A percentile compares a stretch with the other conserved stretches of the same genome.
Conservation (phyloP, 2,888 invertebrate genomes). For the Chrysina gloriosa region DNA sequence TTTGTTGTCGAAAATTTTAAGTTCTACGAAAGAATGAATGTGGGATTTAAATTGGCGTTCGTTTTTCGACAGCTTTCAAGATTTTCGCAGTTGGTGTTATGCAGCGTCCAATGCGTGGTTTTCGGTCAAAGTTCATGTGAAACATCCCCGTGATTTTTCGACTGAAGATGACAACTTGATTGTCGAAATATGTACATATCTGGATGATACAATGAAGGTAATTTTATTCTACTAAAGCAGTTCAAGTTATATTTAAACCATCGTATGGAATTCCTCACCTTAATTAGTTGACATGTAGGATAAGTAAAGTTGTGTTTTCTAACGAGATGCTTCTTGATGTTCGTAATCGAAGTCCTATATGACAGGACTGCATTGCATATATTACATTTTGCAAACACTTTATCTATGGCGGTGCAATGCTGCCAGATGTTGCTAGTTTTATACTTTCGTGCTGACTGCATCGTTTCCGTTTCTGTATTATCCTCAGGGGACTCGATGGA, state of each 20-base stretch:
- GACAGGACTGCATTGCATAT: slow-evolving; percentile 22
- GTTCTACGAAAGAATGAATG: too few species aligned
- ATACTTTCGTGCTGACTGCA: too few species aligned
- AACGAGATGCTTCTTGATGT: slow-evolving; percentile 26
- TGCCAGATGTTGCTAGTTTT: slow-evolving; percentile 30
- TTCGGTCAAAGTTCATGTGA: too few species aligned
- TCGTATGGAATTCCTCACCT: not conserved
- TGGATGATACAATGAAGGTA: too few species aligned
- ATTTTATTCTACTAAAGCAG: not conserved
- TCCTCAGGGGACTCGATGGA: not conserved
- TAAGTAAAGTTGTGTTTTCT: slow-evolving; percentile 27
- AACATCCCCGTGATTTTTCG: too few species aligned
- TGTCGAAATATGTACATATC: too few species aligned
- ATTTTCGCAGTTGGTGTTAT: too few species aligned
- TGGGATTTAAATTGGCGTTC: too few species aligned
- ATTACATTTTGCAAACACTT: slow-evolving; percentile 18
- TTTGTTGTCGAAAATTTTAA: too few species aligned
- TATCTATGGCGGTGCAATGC: slow-evolving; percentile 19
- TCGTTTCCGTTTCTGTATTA: not conserved
- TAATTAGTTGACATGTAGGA: not conserved
- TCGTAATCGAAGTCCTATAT: slow-evolving; percentile 23
- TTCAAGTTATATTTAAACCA: not conserved
- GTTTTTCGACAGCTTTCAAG: too few species aligned
- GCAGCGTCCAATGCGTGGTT: too few species aligned
- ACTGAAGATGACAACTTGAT: too few species aligned